Evolutionary conservation across 2,797 vertebrate genomes (phyloP), one percentile per base, ranked within the genome.

Genomic region (Ateles fusciceps): DNA sequence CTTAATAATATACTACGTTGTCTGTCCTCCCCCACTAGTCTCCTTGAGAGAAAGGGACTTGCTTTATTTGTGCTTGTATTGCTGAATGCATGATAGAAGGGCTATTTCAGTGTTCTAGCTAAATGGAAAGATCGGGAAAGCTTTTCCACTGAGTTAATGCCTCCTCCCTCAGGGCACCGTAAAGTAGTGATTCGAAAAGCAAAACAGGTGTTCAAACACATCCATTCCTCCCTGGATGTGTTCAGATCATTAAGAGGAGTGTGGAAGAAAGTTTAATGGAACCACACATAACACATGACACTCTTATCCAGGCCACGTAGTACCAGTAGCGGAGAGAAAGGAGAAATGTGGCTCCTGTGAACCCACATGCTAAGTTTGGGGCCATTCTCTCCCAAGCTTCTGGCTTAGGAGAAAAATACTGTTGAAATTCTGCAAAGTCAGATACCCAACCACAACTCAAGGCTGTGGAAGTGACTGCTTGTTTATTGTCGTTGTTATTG

Each of bases 41-140:
- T 91, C 55, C 30, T 90, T 81, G 22, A 89, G 33, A 81, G 24
- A 85, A 61, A 71, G 33, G 55, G 12, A 76, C 12, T 48, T 52
- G 26, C 22, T 96, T 85, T n/a, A n/a, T 91, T 86, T 86, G 55
- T 76, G n/a, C n/a, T 93, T 93, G 92, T 33, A 64, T 59, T 68
- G 19, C 13, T 39, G 84, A 75, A 64, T 71, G 28, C 21, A 39
- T 44, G 7, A 33, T 9, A 1, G 42, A 48, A 28, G 59, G n/a
- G 12, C 4, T 44, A 36, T 68, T 95, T 91, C 30, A 74, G 36
- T 30, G 30, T 39, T 5, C 17, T 12, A 55, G 7, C 7, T 21
- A 52, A 55, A 91, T 21, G 57, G 79, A 84, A 95, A 30, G 33
- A 85, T 85, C 33, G 36, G 21, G 42, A 89, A 89, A 57, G 14